Evolutionary conservation across 2,113 vertebrate genomes (phyloP), one percentile per base, ranked within the genome.

Genomic region (human): DNA sequence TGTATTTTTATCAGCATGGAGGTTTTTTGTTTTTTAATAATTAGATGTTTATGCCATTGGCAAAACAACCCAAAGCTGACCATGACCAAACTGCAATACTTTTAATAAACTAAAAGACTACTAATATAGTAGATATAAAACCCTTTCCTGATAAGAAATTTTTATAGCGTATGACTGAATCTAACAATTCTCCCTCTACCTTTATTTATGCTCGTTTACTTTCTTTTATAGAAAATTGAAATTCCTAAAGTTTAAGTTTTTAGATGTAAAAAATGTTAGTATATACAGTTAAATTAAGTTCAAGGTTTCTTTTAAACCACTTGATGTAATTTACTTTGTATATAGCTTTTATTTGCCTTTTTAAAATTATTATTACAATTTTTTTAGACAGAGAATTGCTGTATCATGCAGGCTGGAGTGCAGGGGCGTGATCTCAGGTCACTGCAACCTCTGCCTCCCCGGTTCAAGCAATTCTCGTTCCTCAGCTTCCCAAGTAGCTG

Each of bases 221-320:
- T 97, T 79, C 35, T 72, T 87, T 84, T 79, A 66, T 91, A 52
- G 89, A 81, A 88, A 93, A 59, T 61, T 79, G 43, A 87, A 83
- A 95, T 93, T 95, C 55, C 84, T 89, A 64, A 92, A 89, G 55
- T 94, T 95, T 81, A 94, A 94, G 64, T 35, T 27, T 92, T 75
- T 81, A 89, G 59, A 86, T 73, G 16, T 96, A 91, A 83, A 88
- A 86, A 94, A 80, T 78, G 8, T 61, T 92, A 92, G 66, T 64
- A 92, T 7, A 43, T n/a, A 40, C 7, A 64, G 32, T 86, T 92
- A 40, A 72, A 9, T 93, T 95, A 84, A 90, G 52, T 79, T 91
- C 61, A 88, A 96, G 14, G 3, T 61, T 84, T 52, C 38, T 93
- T 93, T 6, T 81, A 72, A 96, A 78, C 48, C 11, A 87, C 20